A percentile compares a stretch with the other conserved stretches of the same genome.
These are phyloP conservation scores for Apocrypta bakeri DNA, from an alignment of 1,140 invertebrate species.

Conservation along the genomic window DNA sequence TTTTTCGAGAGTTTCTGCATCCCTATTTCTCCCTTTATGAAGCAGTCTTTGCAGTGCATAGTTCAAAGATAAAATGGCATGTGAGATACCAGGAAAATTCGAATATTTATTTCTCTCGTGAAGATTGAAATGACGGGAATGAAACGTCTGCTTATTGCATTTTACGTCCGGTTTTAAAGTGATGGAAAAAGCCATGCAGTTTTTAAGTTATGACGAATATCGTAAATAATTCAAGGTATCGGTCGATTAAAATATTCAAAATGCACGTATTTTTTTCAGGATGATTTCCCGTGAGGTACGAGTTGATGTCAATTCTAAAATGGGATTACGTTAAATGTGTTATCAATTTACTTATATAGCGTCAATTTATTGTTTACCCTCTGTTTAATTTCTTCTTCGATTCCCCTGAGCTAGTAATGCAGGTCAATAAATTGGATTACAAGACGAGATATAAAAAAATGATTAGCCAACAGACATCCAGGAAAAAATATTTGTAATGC, in stretches of 20 bases:
- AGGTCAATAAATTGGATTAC: too few relatives aligned
- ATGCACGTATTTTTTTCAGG: background rate
- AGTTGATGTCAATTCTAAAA: background rate
- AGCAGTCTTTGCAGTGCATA: background rate
- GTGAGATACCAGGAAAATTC: background rate
- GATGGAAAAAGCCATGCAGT: background rate
- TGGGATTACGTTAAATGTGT: background rate
- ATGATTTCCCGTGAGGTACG: background rate
- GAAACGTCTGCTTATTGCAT: background rate
- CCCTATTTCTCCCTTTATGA: background rate
- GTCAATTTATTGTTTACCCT: background rate
- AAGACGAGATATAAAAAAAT: background rate
- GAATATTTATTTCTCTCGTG: background rate
- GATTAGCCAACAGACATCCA: background rate
- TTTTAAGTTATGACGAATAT: background rate
- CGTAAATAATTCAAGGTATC: too few relatives aligned
- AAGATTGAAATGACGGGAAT: background rate
- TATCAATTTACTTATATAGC: background rate
- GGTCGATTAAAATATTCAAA: too few relatives aligned
- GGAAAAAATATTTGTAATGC: background rate
- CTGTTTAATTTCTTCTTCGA: background rate
- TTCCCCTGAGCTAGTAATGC: background rate
- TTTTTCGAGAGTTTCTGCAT: constrained; percentile 5
- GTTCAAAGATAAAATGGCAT: background rate
- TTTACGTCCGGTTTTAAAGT: background rate